Conservation (phyloP, 2,888 invertebrate species). For the Lutraria lutraria region DNA sequence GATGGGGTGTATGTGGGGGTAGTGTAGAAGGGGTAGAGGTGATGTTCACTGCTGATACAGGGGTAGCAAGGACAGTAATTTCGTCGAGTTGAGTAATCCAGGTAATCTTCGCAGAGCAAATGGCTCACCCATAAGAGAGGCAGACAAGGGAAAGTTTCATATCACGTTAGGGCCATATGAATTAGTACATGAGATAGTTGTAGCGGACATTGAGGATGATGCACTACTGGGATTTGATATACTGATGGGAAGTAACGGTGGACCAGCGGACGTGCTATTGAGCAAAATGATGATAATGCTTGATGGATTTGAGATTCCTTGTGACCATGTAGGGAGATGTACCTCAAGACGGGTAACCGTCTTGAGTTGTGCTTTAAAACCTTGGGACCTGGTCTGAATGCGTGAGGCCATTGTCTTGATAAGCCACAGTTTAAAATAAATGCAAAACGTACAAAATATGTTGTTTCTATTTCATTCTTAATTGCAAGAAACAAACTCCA, state of each 20-base stretch:
- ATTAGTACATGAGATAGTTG: constrained; percentile 17
- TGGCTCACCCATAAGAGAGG: constrained; percentile 16
- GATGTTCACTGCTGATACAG: constrained; percentile 34
- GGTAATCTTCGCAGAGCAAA: not conserved
- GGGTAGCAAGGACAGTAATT: constrained; percentile 26
- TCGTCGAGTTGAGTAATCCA: constrained; percentile 5
- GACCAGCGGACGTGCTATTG: constrained; percentile 49
- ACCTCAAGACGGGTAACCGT: too few relatives aligned
- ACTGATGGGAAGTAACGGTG: not conserved
- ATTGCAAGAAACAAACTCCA: too few relatives aligned
- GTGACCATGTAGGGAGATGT: too few relatives aligned
- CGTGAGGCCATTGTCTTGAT: too few relatives aligned
- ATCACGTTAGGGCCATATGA: not conserved
- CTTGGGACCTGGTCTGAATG: too few relatives aligned
- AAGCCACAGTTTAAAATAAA: too few relatives aligned
- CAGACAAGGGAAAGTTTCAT: constrained; percentile 28
- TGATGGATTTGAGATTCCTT: constrained; percentile 38
- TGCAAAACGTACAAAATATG: too few relatives aligned
- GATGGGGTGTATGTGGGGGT: constrained; percentile 30
- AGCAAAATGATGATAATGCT: constrained; percentile 39
- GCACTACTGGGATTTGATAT: constrained; percentile 29
- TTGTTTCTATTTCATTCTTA: too few relatives aligned
- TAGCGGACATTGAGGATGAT: constrained; percentile 45
- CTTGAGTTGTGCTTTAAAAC: too few relatives aligned
- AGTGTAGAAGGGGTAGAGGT: not conserved